Base-by-base conservation (phyloP, 2,113 vertebrate genomes). In the Tretioscincus oriximinensis region DNA sequence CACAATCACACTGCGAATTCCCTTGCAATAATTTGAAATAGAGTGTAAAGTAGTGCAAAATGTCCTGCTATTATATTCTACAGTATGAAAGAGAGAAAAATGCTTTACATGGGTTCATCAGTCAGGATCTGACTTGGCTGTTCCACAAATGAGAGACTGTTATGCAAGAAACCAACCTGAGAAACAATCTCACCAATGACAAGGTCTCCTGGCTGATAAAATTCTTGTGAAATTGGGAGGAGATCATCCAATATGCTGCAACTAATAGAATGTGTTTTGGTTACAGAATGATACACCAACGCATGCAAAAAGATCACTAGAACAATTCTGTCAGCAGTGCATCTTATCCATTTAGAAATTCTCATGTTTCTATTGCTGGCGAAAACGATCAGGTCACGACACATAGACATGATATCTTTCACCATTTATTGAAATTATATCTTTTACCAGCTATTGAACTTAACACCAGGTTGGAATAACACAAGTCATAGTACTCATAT, bases 151-250 rank as follows among this genome's bases (percentile, higher is more conserved):
- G 74, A 47, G 8, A n/a, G 26, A n/a, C 9, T 64, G 9, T 76
- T 63, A 65, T 76, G 22, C 1, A 76, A 10, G 24, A 64, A 65
- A 41, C n/a, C 1, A 3, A 41, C 61, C 14, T 76, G 76, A 31
- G 45, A 35, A 18, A 51, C 47, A 24, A 77, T 67, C 45, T 2
- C 76, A 31, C 76, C 76, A 4, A 77, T 77, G n/a, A 67, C 28
- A 22, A 77, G 20, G 6, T 77, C 14, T 5, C 64, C 76, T 51
- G 76, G 45, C 28, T 77, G 76, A 77, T 77, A n/a, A n/a, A n/a
- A n/a, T n/a, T n/a, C n/a, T n/a, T n/a, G n/a, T n/a, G n/a, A n/a
- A n/a, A n/a, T n/a, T 14, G 64, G 76, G 12, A 66, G n/a, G 20
- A 45, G 76, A 26, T 76, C 75, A 77, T 67, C 76, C 28, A 6